Conservation (phyloP, 2,888 invertebrate species). For the Fragum fragum region DNA sequence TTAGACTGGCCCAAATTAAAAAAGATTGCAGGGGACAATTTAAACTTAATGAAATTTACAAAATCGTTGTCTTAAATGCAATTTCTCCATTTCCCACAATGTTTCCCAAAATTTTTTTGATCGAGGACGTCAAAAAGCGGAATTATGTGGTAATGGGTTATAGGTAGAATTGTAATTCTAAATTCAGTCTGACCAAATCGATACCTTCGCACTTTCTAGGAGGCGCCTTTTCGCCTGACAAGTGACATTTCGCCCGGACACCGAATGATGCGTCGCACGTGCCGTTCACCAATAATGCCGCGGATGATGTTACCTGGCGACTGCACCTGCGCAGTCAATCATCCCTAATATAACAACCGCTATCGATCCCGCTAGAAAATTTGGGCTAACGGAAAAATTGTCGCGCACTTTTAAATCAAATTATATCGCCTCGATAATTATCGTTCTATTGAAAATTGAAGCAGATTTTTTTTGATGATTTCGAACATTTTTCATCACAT, state of each 20-base stretch:
- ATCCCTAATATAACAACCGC: slow-evolving; percentile 53
- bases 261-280: slow-evolving; percentile 59
- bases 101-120: too few relatives aligned
- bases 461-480: background rate
- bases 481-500: background rate
- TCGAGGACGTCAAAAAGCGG: too few relatives aligned
- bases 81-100: too few relatives aligned
- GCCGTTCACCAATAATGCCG: slow-evolving; percentile 46
- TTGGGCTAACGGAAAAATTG: slow-evolving; percentile 23
- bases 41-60: too few relatives aligned
- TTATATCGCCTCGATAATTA: background rate
- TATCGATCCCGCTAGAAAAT: slow-evolving; percentile 42
- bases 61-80: too few relatives aligned
- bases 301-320: slow-evolving; percentile 50
- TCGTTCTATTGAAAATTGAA: slow-evolving; percentile 2
- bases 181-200: too few relatives aligned
- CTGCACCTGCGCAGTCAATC: slow-evolving; percentile 58
- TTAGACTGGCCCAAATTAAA: too few relatives aligned
- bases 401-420: slow-evolving; percentile 11
- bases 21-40: too few relatives aligned
- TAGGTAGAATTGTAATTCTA: too few relatives aligned
- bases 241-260: slow-evolving; percentile 45
- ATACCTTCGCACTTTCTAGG: too few relatives aligned
- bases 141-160: too few relatives aligned
- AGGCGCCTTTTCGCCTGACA: too few relatives aligned